Evolutionary conservation across 2,888 invertebrate genomes (phyloP).

Genomic region (Tachina lurida): DNA sequence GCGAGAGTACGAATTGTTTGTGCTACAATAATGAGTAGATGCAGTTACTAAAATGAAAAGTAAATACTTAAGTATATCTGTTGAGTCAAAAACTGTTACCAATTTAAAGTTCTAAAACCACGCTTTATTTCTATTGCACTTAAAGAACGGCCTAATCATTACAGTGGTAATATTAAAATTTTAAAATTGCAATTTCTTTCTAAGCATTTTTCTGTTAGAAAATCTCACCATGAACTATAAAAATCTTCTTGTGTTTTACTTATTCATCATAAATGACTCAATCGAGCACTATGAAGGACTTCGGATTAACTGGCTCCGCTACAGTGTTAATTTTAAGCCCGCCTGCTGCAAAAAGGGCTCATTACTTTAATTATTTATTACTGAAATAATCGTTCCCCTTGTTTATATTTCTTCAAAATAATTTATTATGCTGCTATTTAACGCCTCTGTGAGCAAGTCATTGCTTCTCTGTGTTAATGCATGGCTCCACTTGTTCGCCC

Average conservation of each 20-base stretch:
- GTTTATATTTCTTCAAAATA: conserved; percentile 6
- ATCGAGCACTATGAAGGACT: not conserved
- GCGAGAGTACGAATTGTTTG: too few relatives aligned
- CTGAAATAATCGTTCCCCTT: conserved; percentile 11
- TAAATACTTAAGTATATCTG: too few relatives aligned
- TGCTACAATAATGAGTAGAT: too few relatives aligned
- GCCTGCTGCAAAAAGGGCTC: not conserved
- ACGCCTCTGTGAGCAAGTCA: conserved; percentile 30
- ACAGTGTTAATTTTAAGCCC: not conserved
- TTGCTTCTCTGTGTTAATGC: not conserved
- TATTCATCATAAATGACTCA: not conserved
- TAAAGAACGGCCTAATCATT: too few relatives aligned
- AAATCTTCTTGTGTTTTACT: not conserved
- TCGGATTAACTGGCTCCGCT: not conserved
- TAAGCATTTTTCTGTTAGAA: too few relatives aligned
- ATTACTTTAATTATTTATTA: conserved; percentile 6
- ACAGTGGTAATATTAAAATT: too few relatives aligned
- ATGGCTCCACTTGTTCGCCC: not conserved
- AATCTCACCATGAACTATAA: too few relatives aligned
- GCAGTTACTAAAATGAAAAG: too few relatives aligned
- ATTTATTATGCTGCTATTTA: conserved; percentile 35
- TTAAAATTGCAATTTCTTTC: too few relatives aligned
- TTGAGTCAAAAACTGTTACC: too few relatives aligned
- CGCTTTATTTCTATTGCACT: too few relatives aligned
- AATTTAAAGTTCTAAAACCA: too few relatives aligned